phyloP scores from a whole-genome alignment of 2,797 vertebrate species.

The Melanotaenia pygmaea region DNA sequence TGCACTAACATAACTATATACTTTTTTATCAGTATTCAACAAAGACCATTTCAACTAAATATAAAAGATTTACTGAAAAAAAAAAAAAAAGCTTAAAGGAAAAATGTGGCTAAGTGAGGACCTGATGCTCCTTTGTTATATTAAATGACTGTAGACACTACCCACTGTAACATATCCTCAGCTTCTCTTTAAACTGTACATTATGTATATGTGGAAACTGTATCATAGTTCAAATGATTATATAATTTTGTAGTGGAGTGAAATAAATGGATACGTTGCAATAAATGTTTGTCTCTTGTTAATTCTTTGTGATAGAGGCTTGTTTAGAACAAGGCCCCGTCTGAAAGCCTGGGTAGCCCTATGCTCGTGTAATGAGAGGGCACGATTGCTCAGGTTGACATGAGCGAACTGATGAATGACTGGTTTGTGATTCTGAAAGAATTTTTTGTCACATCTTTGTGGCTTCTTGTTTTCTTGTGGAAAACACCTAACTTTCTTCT shows the following conservation, averaged over 20 bases:
- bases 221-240: slow-evolving; percentile 81
- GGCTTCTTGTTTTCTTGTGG: slow-evolving; percentile 31
- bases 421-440: slow-evolving; percentile 53
- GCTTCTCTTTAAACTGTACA: slow-evolving; percentile 76
- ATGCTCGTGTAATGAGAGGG: slow-evolving; percentile 54
- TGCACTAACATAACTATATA: slow-evolving; percentile 14
- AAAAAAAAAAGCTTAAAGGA: neutral
- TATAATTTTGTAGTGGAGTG: slow-evolving; percentile 86
- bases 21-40: slow-evolving; percentile 68
- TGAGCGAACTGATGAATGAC: slow-evolving; percentile 52
- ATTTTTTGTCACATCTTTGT: slow-evolving; percentile 40
- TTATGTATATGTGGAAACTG: slow-evolving; percentile 84
- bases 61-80: neutral
- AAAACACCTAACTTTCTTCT: slow-evolving; percentile 53
- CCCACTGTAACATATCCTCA: slow-evolving; percentile 64
- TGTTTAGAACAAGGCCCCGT: slow-evolving; percentile 9
- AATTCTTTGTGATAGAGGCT: slow-evolving; percentile 28
- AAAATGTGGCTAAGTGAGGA: slow-evolving; percentile 22
- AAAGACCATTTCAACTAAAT: slow-evolving; percentile 5
- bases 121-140: slow-evolving; percentile 34
- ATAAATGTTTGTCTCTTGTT: slow-evolving; percentile 46
- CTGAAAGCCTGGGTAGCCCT: slow-evolving; percentile 40
- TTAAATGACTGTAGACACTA: slow-evolving; percentile 60
- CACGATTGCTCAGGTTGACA: slow-evolving; percentile 29
- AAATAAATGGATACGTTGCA: slow-evolving; percentile 82